A percentile compares a stretch with the other conserved stretches of the same genome.
phyloP scores from a whole-genome alignment of 2,888 invertebrate species.

The Brachypterus glaber region DNA sequence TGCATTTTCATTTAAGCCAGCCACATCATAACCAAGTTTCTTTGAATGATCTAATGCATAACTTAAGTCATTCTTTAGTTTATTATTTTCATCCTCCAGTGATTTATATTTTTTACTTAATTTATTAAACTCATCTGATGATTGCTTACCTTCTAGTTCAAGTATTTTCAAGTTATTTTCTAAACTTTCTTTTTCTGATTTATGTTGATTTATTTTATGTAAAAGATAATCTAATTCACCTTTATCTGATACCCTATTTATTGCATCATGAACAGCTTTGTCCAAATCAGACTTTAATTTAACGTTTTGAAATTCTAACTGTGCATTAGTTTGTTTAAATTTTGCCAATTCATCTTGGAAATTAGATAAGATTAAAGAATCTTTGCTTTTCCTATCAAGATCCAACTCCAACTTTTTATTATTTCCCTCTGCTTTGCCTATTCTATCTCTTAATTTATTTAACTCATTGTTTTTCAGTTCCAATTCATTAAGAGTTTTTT shows the following conservation, averaged over 20 bases:
- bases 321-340: constrained; percentile 17
- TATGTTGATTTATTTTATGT: too few species aligned
- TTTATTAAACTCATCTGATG: too few species aligned
- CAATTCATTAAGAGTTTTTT: too few species aligned
- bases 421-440: constrained; percentile 12
- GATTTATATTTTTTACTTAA: too few species aligned
- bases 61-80: constrained; percentile 19
- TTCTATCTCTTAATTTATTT: too few species aligned
- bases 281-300: constrained; percentile 19
- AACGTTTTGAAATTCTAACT: constrained; percentile 21
- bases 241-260: constrained; percentile 20
- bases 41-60: constrained; percentile 19
- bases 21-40: constrained; percentile 13
- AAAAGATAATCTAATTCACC: constrained; percentile 13
- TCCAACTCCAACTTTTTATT: constrained; percentile 15
- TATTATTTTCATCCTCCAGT: constrained; percentile 20
- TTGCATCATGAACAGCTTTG: constrained; percentile 15
- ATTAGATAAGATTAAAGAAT: constrained; percentile 16
- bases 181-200: too few species aligned
- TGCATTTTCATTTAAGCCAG: not conserved
- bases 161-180: too few species aligned
- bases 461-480: too few species aligned
- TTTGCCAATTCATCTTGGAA: constrained; percentile 17
- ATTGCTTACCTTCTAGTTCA: too few species aligned
- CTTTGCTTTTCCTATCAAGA: constrained; percentile 18